Evolutionary conservation across 2,113 vertebrate genomes (phyloP).

Genomic region (Gallinago paraguaiae): DNA sequence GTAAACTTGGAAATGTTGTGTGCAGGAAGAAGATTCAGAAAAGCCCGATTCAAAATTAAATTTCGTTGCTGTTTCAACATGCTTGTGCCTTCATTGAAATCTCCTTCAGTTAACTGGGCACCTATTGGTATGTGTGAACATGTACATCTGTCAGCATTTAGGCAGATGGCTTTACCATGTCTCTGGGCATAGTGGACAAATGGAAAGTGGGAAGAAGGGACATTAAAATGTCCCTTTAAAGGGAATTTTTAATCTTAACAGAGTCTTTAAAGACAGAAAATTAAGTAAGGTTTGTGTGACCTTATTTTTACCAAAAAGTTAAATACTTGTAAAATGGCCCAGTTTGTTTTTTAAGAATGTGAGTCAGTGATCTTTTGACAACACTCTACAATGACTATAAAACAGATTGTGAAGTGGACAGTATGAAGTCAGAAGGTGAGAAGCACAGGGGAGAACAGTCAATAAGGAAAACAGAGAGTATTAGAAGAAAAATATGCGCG

Average conservation of each 20-base stretch:
- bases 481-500: not conserved
- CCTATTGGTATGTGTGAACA: not conserved
- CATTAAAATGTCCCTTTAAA: not conserved
- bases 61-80: not conserved
- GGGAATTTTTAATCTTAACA: no score
- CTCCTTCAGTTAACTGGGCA: not conserved
- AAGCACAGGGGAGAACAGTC: not conserved
- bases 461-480: not conserved
- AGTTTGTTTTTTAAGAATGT: not conserved
- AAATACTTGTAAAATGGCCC: not conserved
- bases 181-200: not conserved
- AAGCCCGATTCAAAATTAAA: not conserved
- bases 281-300: not conserved
- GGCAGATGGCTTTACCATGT: not conserved
- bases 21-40: not conserved
- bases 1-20: not conserved
- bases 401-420: not conserved
- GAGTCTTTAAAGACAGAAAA: not conserved
- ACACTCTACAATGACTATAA: not conserved
- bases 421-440: not conserved
- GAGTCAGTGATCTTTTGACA: not conserved
- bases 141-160: rapidly evolving
- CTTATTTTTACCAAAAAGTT: not conserved
- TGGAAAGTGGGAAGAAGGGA: not conserved
- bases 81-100: not conserved